phyloP scores from a whole-genome alignment of 2,113 vertebrate genomes.

The Rhegmatorhina hoffmannsi region DNA sequence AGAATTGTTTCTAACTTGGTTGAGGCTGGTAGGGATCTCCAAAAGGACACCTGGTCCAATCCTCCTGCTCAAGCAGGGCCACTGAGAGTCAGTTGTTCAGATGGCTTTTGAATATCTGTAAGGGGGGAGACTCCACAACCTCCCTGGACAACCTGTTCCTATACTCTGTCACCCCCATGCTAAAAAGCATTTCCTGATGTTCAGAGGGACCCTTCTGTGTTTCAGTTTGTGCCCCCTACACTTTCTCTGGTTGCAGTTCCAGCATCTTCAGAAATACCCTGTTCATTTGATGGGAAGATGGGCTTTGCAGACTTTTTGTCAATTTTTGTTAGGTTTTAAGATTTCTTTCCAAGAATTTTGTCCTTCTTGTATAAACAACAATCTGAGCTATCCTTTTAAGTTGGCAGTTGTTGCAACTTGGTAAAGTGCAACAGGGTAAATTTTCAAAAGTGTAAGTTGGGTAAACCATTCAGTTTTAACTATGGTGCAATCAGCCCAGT shows the following conservation, averaged over 20 bases:
- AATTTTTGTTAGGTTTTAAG: neutral
- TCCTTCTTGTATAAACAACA: neutral
- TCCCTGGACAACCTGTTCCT: neutral
- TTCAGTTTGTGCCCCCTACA: neutral
- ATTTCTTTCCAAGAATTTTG: neutral
- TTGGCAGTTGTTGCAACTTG: neutral
- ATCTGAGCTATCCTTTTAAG: neutral
- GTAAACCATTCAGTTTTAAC: neutral
- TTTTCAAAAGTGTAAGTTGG: neutral
- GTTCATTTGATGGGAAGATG: neutral
- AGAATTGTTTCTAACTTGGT: neutral
- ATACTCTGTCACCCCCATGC: neutral
- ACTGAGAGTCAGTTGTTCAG: neutral
- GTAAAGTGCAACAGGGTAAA: neutral
- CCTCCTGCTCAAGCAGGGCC: neutral
- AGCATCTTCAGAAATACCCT: neutral
- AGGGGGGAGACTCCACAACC: neutral
- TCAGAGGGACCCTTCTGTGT: neutral
- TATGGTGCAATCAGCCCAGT: neutral
- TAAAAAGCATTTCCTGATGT: neutral
- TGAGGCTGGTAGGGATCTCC: neutral
- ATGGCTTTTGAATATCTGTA: accelerated
- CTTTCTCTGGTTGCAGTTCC: neutral
- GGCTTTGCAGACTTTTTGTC: neutral
- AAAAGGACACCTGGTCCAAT: neutral